Percentiles rank a stretch among this genome's conserved stretches.
Conservation (phyloP, 2,888 invertebrate genomes). For the Nysson spinosus region DNA sequence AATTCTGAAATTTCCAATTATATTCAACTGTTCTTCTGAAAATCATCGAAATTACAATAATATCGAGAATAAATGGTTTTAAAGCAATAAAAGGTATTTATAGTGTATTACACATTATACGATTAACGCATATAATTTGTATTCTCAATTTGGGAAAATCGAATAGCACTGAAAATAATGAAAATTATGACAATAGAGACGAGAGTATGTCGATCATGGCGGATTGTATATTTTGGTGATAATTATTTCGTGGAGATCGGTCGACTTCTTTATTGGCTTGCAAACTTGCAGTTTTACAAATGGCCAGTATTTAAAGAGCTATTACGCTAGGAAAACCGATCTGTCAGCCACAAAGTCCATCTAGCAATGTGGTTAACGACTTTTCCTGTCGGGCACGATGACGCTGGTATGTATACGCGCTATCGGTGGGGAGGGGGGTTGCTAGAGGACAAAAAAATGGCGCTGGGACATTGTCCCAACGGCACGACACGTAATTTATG, state of each 20-base stretch:
- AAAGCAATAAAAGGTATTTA: no score
- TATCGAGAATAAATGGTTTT: no score
- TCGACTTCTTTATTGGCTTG: constrained; percentile 19
- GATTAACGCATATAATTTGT: no score
- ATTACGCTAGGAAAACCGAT: constrained; percentile 15
- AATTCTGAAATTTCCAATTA: no score
- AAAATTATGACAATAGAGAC: no score
- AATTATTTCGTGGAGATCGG: constrained; percentile 1
- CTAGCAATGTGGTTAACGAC: constrained; percentile 24
- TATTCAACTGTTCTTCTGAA: no score
- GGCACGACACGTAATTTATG: constrained; percentile 58
- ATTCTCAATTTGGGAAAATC: no score
- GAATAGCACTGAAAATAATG: no score
- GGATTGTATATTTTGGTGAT: background rate
- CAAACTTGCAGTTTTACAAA: constrained; percentile 9
- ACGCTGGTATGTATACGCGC: background rate
- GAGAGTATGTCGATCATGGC: no score
- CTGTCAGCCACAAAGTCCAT: constrained; percentile 12
- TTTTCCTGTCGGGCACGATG: constrained; percentile 8
- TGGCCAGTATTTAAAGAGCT: constrained; percentile 18
- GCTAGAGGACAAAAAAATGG: constrained; percentile 41
- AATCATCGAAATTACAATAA: no score
- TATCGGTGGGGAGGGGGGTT: constrained; percentile 6
- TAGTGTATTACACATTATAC: background rate
- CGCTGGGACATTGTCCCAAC: constrained; percentile 37